Evolutionary conservation across 2,113 vertebrate species (phyloP), one percentile per base, ranked within the genome.

Genomic region (Tympanuchus pallidicinctus): DNA sequence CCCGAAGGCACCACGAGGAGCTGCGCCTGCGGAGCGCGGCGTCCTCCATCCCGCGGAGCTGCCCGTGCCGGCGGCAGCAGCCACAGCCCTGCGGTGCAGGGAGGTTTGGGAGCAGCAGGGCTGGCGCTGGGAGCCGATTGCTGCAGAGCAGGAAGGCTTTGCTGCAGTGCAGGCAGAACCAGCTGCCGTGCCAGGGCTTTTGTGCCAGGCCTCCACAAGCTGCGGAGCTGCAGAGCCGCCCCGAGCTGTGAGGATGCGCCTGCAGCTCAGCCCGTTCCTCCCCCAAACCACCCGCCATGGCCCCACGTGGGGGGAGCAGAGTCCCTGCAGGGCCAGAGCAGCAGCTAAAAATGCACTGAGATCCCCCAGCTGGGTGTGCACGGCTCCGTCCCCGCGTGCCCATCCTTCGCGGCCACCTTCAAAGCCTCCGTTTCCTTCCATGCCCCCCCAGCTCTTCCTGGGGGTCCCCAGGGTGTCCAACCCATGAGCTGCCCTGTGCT

Each of bases 151-250:
- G 67, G 52, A 24, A 11, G 30, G 1, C 1, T 63, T 56, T 10
- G 21, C 64, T 42, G 87, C 64, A 30, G 40, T 65, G 63, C 63
- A 32, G 64, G 64, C 28, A 43, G 40, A 65, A 16, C 40, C 64
- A 17, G 40, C 24, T 17, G 8, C 73, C 11, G 73, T 59, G 42
- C 25, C 45, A 45, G 42, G n/a, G 40, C 5, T 78, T 77, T n/a
- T 11, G 4, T 13, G n/a, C 19, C 0, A 0, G 13, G 1, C 40
- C 34, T 47, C 0, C 1, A 11, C 11, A n/a, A 63, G 47, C 38
- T 1, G 1, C n/a, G 36, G 50, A 34, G 38, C 56, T 17, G 38
- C 47, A 48, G 47, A 48, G 6, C 72, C 4, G 43, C 38, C 71
- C 52, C 0, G 3, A 22, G 47, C 47, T 12, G 21, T 22, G n/a